Conservation (phyloP, 2,797 vertebrate species). For the Anguilla anguilla region DNA sequence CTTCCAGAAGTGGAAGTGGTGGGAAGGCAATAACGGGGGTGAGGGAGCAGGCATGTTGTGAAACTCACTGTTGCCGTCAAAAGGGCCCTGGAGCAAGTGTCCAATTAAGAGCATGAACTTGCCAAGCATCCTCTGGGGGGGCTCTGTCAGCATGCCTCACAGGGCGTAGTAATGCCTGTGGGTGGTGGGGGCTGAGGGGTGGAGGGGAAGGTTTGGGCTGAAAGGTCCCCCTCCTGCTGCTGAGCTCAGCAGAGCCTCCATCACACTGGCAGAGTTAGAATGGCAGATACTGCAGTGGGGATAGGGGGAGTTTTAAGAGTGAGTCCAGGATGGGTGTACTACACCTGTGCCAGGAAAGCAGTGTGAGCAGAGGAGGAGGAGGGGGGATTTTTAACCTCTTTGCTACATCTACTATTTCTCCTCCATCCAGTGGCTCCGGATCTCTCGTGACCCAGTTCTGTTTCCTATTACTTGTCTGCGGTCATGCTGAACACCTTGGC, state of each 20-base stretch:
- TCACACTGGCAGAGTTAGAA: not conserved
- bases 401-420: slow-evolving; percentile 10
- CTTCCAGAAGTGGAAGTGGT: slow-evolving; percentile 21
- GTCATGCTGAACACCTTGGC: slow-evolving; percentile 11
- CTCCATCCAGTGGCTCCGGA: not conserved
- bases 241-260: slow-evolving; percentile 10
- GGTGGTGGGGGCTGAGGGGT: not conserved
- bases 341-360: not conserved
- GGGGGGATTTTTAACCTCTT: not conserved
- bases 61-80: slow-evolving; percentile 41
- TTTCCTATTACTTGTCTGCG: slow-evolving; percentile 18
- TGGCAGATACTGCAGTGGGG: not conserved
- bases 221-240: not conserved
- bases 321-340: not conserved
- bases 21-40: slow-evolving; percentile 8
- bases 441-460: slow-evolving; percentile 8
- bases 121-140: slow-evolving; percentile 15
- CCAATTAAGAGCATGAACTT: slow-evolving; percentile 33
- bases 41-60: slow-evolving; percentile 7
- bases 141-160: not conserved
- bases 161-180: not conserved
- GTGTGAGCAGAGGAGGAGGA: not conserved
- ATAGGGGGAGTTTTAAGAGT: not conserved
- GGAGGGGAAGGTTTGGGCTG: not conserved
- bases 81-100: slow-evolving; percentile 31